Percentiles rank a stretch among this genome's conserved stretches.
phyloP scores from a whole-genome alignment of 2,113 vertebrate genomes.

The Ranitomeya imitator region DNA sequence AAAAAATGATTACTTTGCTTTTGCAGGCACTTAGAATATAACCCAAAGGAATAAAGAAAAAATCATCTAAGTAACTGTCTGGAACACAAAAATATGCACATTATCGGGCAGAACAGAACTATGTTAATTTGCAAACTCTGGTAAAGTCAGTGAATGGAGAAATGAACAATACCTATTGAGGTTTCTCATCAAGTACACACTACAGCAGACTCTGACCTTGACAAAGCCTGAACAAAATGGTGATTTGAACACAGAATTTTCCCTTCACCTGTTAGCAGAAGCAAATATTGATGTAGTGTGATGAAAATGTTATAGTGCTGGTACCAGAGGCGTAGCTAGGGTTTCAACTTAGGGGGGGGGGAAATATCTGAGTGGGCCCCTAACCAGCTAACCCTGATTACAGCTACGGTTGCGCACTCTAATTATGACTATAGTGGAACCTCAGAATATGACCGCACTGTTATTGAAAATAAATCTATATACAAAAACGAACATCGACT shows the following conservation, averaged over 20 bases:
- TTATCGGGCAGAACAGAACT: not conserved
- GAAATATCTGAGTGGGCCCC: no score
- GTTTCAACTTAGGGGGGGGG: no score
- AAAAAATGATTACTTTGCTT: not conserved
- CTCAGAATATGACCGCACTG: no score
- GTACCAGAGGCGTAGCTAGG: no score
- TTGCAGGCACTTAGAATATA: not conserved
- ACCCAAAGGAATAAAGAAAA: conserved; percentile 7
- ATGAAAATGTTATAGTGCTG: not conserved
- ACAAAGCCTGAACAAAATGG: not conserved
- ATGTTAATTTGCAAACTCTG: conserved; percentile 1
- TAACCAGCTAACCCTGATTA: no score
- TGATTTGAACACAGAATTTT: not conserved
- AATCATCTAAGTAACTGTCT: not conserved
- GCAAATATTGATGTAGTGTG: not conserved
- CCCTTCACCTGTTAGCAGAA: not conserved
- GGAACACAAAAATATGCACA: not conserved
- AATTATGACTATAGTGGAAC: no score
- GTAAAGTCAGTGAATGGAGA: not conserved
- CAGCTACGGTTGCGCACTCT: no score
- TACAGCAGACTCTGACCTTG: not conserved
- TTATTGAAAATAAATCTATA: no score
- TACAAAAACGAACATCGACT: no score
- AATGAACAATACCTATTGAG: not conserved
- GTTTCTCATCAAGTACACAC: not conserved